Base-by-base conservation (phyloP, 2,888 invertebrate genomes). In the Cantharis lateralis region DNA sequence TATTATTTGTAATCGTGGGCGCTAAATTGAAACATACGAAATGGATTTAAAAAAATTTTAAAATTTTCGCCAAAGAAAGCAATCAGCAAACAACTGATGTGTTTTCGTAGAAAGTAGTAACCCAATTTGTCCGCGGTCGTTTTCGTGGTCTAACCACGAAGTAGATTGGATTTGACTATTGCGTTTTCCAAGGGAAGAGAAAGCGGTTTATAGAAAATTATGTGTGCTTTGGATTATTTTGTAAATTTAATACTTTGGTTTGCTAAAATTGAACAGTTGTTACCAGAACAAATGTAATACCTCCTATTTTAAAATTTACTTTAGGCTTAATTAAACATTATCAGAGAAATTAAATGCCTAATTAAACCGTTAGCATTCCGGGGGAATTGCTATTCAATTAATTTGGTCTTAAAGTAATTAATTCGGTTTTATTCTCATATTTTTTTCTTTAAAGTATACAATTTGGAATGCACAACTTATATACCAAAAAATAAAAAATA, bases 111-210 rank as follows among this genome's bases (percentile, higher is more conserved):
- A 26, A 70, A 28, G 68, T 63, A 66, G 64, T 66, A 76, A 81
- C 80, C 80, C 81, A 80, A 82, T 82, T 82, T 82, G 81, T 80
- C 71, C 80, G 81, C 72, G 81, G 81, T 79, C 79, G 81, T 80
- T 82, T 79, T 81, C 77, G 81, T 75, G 79, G 81, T 77, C 77
- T 77, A 82, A 77, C 80, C 81, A 68, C 81, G 80, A 79, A 80
- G 80, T 81, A 81, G 81, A 82, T 82, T 82, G 81, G 80, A 82
- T 81, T 80, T 79, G 81, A 82, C 80, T 80, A 81, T 81, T 80
- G 80, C 78, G 78, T 77, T 78, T 78, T 80, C 76, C 79, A 71
- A 70, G 78, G 76, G 79, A 79, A 66, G 24, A 20, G 15, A 13
- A 66, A 24, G 64, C 18, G 24, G 64, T 66, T 66, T 66, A 66